Percentiles rank a stretch among this genome's conserved stretches.
phyloP scores from a whole-genome alignment of 2,888 invertebrate genomes.

The Pristionchus fissidentatus region DNA sequence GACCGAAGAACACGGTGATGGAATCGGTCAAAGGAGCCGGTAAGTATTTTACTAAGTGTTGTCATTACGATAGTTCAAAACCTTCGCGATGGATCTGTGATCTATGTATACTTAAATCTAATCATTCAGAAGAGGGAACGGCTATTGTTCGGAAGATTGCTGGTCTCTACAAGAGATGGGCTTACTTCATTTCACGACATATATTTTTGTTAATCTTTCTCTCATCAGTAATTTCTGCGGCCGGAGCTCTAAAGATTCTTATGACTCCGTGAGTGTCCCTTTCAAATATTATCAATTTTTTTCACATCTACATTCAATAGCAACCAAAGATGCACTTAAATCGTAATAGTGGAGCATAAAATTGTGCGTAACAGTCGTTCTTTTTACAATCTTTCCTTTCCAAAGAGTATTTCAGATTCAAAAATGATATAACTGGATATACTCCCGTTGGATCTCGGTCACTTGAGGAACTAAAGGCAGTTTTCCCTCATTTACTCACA shows the following conservation, averaged over 20 bases:
- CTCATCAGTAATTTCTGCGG: slow-evolving; percentile 63
- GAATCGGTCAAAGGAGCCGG: too few relatives aligned
- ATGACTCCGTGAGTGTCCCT: slow-evolving; percentile 61
- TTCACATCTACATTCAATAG: slow-evolving; percentile 53
- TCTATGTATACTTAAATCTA: neutral
- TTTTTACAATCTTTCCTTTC: neutral
- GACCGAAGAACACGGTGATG: too few relatives aligned
- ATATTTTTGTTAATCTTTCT: slow-evolving; percentile 64
- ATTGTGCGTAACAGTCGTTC: neutral
- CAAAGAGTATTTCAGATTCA: slow-evolving; percentile 48
- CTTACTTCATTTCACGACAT: slow-evolving; percentile 66
- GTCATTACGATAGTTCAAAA: neutral
- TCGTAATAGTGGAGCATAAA: neutral
- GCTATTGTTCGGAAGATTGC: slow-evolving; percentile 59
- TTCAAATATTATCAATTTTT: slow-evolving; percentile 36
- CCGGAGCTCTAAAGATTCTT: slow-evolving; percentile 64
- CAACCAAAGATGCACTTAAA: neutral
- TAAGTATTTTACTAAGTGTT: too few relatives aligned
- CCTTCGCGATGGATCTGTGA: neutral
- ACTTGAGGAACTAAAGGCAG: slow-evolving; percentile 57
- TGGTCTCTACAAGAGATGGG: slow-evolving; percentile 61
- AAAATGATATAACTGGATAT: slow-evolving; percentile 71
- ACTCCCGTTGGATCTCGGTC: slow-evolving; percentile 70
- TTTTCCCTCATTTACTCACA: slow-evolving; percentile 3
- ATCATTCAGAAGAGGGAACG: slow-evolving; percentile 50